Conservation (phyloP, 2,113 vertebrate genomes). For the Hoplias malabaricus region DNA sequence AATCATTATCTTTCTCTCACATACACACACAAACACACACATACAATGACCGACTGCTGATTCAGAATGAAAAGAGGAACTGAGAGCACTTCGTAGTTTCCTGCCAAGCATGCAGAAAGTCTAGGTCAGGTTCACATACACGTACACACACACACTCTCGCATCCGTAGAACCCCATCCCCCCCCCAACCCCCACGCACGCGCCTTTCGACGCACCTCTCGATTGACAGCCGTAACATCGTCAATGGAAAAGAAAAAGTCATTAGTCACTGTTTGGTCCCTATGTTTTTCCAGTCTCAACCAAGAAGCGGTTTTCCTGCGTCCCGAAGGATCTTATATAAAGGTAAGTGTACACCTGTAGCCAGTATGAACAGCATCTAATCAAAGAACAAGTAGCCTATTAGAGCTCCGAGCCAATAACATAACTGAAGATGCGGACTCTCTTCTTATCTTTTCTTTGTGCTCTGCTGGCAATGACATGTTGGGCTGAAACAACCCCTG, state of each 20-base stretch:
- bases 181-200: conserved; percentile 78
- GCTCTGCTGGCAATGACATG: conserved; percentile 60
- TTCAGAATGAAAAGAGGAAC: conserved; percentile 91
- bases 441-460: conserved; percentile 33
- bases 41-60: conserved; percentile 66
- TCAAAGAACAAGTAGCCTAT: conserved; percentile 54
- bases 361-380: conserved; percentile 38
- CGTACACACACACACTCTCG: conserved; percentile 26
- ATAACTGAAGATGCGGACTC: conserved; percentile 61
- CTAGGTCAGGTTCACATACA: conserved; percentile 68
- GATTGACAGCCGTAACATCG: conserved; percentile 72
- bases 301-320: conserved; percentile 83
- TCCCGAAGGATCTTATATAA: conserved; percentile 92
- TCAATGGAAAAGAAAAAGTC: conserved; percentile 97
- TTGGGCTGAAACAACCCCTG: neutral
- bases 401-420: conserved; percentile 28
- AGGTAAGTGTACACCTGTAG: conserved; percentile 73
- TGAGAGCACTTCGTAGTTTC: conserved; percentile 87
- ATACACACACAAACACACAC: conserved; percentile 24
- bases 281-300: conserved; percentile 87
- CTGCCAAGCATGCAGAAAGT: conserved; percentile 82
- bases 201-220: conserved; percentile 62
- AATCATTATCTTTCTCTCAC: neutral
- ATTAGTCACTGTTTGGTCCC: conserved; percentile 92
- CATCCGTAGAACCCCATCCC: conserved; percentile 58